A percentile compares a stretch with the other conserved stretches of the same genome.
Evolutionary conservation across 2,113 vertebrate species (phyloP).

Genomic region (Petaurus breviceps): DNA sequence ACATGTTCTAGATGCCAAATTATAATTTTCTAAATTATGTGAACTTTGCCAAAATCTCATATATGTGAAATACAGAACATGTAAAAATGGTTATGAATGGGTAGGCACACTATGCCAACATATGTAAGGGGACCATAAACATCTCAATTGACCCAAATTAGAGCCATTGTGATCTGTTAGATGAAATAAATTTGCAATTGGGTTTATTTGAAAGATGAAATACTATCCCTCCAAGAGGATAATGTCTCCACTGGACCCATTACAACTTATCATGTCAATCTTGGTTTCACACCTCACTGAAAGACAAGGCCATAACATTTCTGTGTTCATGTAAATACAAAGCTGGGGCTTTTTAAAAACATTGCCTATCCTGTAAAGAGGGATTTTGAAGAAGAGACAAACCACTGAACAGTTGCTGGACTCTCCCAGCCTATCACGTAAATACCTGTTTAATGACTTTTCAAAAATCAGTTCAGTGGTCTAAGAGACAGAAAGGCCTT

Average conservation of each 20-base stretch:
- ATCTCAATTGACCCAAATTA: neutral
- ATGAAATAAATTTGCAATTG: neutral
- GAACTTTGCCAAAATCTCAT: neutral
- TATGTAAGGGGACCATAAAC: neutral
- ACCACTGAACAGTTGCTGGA: conserved; percentile 74
- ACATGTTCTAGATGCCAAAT: neutral
- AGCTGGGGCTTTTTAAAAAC: conserved; percentile 67
- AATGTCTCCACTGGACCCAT: neutral
- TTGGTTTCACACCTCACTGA: conserved; percentile 27
- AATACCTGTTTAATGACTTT: conserved; percentile 78
- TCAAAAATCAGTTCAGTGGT: conserved; percentile 72
- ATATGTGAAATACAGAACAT: neutral
- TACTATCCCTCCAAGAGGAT: neutral
- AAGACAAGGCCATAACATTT: neutral
- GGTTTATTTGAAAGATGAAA: conserved; percentile 31
- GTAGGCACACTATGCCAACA: neutral
- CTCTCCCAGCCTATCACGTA: conserved; percentile 77
- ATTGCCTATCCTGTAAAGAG: conserved; percentile 75
- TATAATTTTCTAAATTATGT: neutral
- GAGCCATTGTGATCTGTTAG: conserved; percentile 22
- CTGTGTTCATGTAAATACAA: conserved; percentile 66
- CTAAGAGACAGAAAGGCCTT: conserved; percentile 68
- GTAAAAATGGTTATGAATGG: neutral
- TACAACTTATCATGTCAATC: neutral
- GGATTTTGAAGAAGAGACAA: conserved; percentile 73